Conservation (phyloP, 2,888 invertebrate species). For the Cheilosia vulpina region DNA sequence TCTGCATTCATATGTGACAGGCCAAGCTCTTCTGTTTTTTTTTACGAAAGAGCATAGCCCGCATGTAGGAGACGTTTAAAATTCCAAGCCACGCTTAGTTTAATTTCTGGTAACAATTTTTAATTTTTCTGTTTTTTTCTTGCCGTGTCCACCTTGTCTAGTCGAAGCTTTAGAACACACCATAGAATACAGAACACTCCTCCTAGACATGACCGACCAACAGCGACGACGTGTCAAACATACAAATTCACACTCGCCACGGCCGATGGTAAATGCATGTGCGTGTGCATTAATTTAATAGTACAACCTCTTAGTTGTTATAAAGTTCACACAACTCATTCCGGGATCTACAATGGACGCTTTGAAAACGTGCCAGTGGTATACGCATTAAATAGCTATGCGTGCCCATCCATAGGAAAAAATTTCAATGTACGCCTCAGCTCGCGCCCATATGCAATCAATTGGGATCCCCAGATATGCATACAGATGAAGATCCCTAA, state of each 20-base stretch:
- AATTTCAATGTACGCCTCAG: constrained; percentile 41
- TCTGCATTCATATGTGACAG: neutral
- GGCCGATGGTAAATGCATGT: constrained; percentile 40
- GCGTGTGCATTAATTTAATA: constrained; percentile 62
- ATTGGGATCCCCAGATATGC: neutral
- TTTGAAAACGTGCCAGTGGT: constrained; percentile 50
- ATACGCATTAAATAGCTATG: constrained; percentile 39
- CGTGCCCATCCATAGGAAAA: constrained; percentile 54
- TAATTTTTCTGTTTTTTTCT: neutral
- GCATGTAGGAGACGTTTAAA: constrained; percentile 11
- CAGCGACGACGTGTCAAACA: constrained; percentile 57
- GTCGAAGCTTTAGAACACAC: constrained; percentile 18
- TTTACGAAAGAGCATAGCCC: neutral
- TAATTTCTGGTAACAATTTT: constrained; percentile 46
- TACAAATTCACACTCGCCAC: constrained; percentile 37
- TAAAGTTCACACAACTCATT: constrained; percentile 62
- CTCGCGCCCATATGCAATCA: constrained; percentile 23
- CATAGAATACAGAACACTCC: constrained; percentile 47
- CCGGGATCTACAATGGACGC: constrained; percentile 32
- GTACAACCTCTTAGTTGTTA: constrained; percentile 49
- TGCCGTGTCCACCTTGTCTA: constrained; percentile 40
- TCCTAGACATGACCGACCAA: constrained; percentile 49
- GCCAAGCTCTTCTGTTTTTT: neutral
- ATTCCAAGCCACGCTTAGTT: constrained; percentile 42
- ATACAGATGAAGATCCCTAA: constrained; percentile 12